Percentiles rank a stretch among this genome's conserved stretches.
phyloP scores from a whole-genome alignment of 2,113 vertebrate species.

The Setophaga coronata region DNA sequence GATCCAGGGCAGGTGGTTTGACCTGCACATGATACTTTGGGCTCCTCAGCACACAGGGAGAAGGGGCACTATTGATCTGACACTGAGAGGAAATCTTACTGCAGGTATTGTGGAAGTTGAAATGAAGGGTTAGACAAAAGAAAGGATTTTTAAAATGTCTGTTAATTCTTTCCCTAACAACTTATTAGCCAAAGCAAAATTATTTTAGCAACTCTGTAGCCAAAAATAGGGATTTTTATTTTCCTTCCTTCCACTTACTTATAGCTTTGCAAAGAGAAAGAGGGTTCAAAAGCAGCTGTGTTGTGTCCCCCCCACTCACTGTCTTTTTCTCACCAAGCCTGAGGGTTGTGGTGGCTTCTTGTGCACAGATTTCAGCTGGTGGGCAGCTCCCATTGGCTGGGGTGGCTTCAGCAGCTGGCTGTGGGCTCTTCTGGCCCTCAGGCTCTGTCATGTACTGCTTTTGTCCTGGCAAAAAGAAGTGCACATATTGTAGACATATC shows the following conservation, averaged over 20 bases:
- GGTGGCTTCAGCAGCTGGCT: not conserved
- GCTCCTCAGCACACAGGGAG: not conserved
- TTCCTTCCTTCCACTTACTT: not conserved
- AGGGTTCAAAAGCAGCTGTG: not conserved
- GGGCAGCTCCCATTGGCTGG: not conserved
- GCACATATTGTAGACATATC: accelerated
- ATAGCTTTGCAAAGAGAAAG: not conserved
- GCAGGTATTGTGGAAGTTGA: not conserved
- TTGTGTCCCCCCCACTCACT: not conserved
- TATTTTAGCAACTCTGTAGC: not conserved
- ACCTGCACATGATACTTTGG: not conserved
- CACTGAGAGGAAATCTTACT: not conserved
- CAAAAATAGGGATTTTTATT: not conserved
- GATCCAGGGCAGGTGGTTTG: not conserved
- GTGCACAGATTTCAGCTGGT: not conserved
- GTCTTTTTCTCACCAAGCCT: not conserved
- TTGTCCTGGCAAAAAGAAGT: not conserved
- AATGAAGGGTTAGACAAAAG: not conserved
- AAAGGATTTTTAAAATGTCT: too few relatives aligned
- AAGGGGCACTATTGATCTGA: not conserved
- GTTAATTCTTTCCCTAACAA: not conserved
- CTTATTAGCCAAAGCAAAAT: not conserved
- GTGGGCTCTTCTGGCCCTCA: not conserved
- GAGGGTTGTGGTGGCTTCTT: not conserved
- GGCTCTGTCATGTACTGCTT: not conserved